Evolutionary conservation across 1,140 invertebrate species (phyloP).

Genomic region (Spodoptera litura): DNA sequence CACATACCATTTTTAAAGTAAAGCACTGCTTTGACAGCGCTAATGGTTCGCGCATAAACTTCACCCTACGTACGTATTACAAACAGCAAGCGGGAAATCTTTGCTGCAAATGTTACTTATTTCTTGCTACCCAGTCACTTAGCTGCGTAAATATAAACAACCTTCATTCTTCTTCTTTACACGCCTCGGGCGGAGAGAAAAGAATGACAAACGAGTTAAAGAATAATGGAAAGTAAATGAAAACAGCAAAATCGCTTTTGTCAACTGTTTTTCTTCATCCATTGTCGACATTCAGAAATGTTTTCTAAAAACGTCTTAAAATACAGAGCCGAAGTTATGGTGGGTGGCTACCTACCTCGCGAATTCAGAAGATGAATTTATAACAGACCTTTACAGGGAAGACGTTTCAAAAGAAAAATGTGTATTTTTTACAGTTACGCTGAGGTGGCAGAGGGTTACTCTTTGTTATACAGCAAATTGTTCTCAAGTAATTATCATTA

Average conservation of each 20-base stretch:
- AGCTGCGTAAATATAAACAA: conserved; percentile 78
- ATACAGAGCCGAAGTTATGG: conserved; percentile 53
- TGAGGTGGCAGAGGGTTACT: conserved; percentile 10
- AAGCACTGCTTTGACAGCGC: conserved; percentile 36
- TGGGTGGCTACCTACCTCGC: conserved; percentile 17
- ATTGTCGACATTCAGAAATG: conserved; percentile 57
- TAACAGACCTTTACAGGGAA: conserved; percentile 48
- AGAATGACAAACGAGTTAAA: conserved; percentile 83
- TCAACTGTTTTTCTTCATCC: conserved; percentile 69
- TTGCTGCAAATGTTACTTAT: conserved; percentile 65
- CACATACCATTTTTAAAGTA: conserved; percentile 22
- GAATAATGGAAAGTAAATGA: conserved; percentile 84
- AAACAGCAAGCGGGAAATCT: conserved; percentile 67
- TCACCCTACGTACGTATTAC: conserved; percentile 49
- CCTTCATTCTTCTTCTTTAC: conserved; percentile 77
- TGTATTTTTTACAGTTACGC: conserved; percentile 39
- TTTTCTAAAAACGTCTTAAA: conserved; percentile 55
- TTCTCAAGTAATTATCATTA: conserved; percentile 35
- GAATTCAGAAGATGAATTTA: conserved; percentile 53
- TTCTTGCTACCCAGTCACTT: conserved; percentile 69
- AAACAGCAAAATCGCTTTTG: conserved; percentile 80
- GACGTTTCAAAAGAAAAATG: conserved; percentile 32
- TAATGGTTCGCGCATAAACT: conserved; percentile 60
- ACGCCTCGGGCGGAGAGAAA: conserved; percentile 69
- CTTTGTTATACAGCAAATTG: conserved; percentile 29